Percentiles rank a stretch among this genome's conserved stretches.
phyloP scores from a whole-genome alignment of 2,113 vertebrate genomes.

The Speoplatyrhinus poulsoni region DNA sequence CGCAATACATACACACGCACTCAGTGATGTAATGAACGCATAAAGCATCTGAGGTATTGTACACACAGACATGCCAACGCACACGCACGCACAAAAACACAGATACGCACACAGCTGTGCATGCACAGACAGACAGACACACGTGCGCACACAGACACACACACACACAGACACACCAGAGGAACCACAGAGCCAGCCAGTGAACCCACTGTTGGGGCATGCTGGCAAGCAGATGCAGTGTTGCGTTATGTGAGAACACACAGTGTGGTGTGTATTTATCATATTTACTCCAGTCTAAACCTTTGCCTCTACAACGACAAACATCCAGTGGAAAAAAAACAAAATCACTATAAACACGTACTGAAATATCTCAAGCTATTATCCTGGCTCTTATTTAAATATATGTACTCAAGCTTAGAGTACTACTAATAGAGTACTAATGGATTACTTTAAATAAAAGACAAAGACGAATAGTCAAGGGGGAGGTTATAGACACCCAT shows the following conservation, averaged over 20 bases:
- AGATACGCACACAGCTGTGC: conserved; percentile 4
- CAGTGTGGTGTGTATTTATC: conserved; percentile 58
- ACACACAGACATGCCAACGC: no score
- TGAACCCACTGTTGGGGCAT: conserved; percentile 34
- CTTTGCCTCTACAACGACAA: conserved; percentile 10
- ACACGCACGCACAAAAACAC: conserved; percentile 6
- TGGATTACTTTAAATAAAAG: no score
- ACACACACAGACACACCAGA: conserved; percentile 35
- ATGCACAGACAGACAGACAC: conserved; percentile 1
- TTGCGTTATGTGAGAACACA: conserved; percentile 38
- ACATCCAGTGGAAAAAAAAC: background rate
- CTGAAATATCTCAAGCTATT: background rate
- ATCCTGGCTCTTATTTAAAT: background rate
- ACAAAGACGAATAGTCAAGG: no score
- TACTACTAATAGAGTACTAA: no score
- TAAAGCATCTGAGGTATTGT: no score
- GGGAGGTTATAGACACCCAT: no score
- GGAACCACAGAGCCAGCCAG: conserved; percentile 37
- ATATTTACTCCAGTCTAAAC: conserved; percentile 44
- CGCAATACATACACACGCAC: no score
- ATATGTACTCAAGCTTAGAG: no score
- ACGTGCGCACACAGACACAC: background rate
- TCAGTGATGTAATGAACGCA: no score
- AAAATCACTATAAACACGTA: background rate
- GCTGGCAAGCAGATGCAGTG: conserved; percentile 23